Evolutionary conservation across 2,797 vertebrate genomes (phyloP).

Genomic region (Intellagama lesueurii): DNA sequence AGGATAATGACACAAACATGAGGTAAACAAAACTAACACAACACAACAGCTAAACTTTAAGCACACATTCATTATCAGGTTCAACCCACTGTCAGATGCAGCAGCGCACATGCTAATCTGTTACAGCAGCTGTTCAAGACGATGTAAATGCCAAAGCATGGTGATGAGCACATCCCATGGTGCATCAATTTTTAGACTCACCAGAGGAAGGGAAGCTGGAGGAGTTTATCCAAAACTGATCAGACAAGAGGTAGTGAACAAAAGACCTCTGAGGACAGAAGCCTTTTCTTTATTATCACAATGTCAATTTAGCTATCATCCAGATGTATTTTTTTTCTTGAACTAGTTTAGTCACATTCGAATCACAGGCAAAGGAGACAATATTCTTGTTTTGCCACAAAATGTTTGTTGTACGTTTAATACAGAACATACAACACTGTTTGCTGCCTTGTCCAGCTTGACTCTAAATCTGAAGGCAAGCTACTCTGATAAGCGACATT

Average conservation of each 20-base stretch:
- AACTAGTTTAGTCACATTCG: neutral
- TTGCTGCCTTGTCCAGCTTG: neutral
- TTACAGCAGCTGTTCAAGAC: constrained; percentile 33
- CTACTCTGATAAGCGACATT: too few species aligned
- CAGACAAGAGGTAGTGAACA: neutral
- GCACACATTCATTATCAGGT: constrained; percentile 49
- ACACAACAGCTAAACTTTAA: constrained; percentile 53
- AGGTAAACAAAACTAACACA: constrained; percentile 56
- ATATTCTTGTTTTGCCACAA: neutral
- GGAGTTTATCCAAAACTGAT: constrained; percentile 1
- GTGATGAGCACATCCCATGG: fast-evolving
- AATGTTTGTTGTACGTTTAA: neutral
- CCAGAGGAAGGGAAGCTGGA: fast-evolving
- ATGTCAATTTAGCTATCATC: neutral
- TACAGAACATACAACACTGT: neutral
- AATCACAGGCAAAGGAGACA: neutral
- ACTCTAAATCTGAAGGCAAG: neutral
- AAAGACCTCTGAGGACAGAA: neutral
- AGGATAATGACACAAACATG: neutral
- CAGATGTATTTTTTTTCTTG: neutral
- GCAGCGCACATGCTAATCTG: constrained; percentile 23
- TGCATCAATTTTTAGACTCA: constrained; percentile 17
- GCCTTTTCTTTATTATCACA: fast-evolving
- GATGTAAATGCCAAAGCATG: constrained; percentile 50
- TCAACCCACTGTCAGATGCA: neutral